These are phyloP conservation scores for Podotricha telesiphe DNA, from an alignment of 2,888 invertebrate species.

Conservation along the genomic window DNA sequence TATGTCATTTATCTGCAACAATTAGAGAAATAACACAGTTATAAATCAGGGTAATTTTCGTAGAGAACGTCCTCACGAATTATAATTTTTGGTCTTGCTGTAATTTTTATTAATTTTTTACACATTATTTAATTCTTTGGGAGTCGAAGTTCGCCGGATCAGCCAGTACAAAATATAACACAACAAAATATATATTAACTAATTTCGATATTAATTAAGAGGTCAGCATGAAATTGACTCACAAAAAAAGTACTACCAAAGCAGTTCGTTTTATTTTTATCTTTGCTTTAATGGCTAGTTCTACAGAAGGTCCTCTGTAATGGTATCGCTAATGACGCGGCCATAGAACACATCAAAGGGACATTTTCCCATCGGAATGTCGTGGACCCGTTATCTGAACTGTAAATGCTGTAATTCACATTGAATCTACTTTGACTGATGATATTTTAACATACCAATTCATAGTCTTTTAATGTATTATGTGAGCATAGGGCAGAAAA, in stretches of 20 bases:
- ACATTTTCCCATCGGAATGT: slow-evolving; percentile 42
- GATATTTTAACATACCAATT: slow-evolving; percentile 21
- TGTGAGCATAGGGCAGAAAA: not conserved
- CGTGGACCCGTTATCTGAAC: slow-evolving; percentile 36
- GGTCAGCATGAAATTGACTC: not conserved
- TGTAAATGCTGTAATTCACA: slow-evolving; percentile 32
- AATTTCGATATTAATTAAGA: not conserved
- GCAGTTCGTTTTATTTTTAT: slow-evolving; percentile 27
- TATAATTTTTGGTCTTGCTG: too few species aligned
- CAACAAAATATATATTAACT: not conserved
- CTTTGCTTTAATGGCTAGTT: slow-evolving; percentile 32
- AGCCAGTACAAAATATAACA: too few species aligned
- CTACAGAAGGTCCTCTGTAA: slow-evolving; percentile 32
- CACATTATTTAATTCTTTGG: too few species aligned
- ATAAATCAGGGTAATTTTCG: too few species aligned
- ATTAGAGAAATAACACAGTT: too few species aligned
- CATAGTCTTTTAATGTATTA: not conserved
- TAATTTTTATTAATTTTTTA: too few species aligned
- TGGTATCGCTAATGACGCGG: slow-evolving; percentile 33
- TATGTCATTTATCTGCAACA: too few species aligned
- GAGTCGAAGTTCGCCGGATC: too few species aligned
- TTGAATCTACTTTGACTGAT: slow-evolving; percentile 32
- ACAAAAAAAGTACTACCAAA: slow-evolving; percentile 4
- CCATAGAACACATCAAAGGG: slow-evolving; percentile 41
- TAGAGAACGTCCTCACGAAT: too few species aligned